Percentiles rank a stretch among this genome's conserved stretches.
phyloP scores from a whole-genome alignment of 2,797 vertebrate species.

The Danio albolineatus region DNA sequence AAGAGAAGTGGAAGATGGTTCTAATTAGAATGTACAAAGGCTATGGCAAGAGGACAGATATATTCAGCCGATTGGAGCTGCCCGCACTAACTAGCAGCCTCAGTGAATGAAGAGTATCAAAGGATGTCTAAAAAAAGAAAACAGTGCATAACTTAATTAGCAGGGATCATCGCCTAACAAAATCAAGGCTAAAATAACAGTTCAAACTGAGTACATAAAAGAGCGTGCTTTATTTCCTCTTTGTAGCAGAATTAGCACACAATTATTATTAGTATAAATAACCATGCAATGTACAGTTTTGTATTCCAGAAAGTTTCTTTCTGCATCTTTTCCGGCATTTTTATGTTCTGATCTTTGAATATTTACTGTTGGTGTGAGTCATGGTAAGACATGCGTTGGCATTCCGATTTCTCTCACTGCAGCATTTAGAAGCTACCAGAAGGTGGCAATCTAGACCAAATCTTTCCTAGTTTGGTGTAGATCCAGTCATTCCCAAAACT shows the following conservation, averaged over 20 bases:
- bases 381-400: constrained; percentile 48
- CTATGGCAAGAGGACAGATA: constrained; percentile 65
- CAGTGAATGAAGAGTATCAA: constrained; percentile 65
- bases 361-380: background rate
- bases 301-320: too few relatives aligned
- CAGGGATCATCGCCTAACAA: constrained; percentile 46
- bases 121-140: constrained; percentile 48
- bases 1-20: constrained; percentile 76
- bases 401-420: background rate
- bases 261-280: background rate
- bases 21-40: constrained; percentile 80
- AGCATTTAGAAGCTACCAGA: constrained; percentile 60
- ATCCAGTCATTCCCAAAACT: background rate
- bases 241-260: background rate
- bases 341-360: too few relatives aligned
- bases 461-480: constrained; percentile 9
- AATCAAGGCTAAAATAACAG: constrained; percentile 50
- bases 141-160: constrained; percentile 60
- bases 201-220: background rate
- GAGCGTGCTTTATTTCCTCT: background rate
- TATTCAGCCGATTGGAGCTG: constrained; percentile 62
- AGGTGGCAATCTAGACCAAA: constrained; percentile 72
- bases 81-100: constrained; percentile 68
- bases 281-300: background rate
- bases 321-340: too few relatives aligned